Base-by-base conservation (phyloP, 2,113 vertebrate species). In the Oreochromis tanganicae region DNA sequence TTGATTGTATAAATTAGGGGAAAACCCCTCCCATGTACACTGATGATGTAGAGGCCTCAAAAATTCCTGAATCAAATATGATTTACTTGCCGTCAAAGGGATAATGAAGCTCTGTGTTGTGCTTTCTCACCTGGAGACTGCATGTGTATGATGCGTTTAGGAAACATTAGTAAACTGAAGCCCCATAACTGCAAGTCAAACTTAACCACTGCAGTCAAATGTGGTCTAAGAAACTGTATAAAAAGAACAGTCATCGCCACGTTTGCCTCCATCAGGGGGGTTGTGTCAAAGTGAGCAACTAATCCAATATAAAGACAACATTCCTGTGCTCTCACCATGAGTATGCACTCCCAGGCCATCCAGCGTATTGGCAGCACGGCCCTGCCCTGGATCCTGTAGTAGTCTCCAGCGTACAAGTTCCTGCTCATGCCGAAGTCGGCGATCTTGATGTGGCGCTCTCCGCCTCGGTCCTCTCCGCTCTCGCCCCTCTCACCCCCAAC, bases 261-360 rank as follows among this genome's bases (percentile, higher is more conserved):
- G 10, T 78, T 29, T 78, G 73, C 29, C n/a, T n/a, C 52, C 52
- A 54, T 9, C 19, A 9, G 3, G 8, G 8, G 17, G 52, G n/a
- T 55, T 55, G 9, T 24, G n/a, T 55, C 54, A 24, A 55, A 55
- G 54, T 21, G 10, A 55, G n/a, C 19, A 52, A 78, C 29, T 48
- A 29, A 52, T 32, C 17, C 21, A 78, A 78, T 78, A n/a, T 75
- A 50, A 0, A 29, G 41, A 71, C 68, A 85, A 86, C 21, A 32
- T 3, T 12, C 43, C 73, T 11, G 41, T 29, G 17, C 24, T 27
- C 96, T 97, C 85, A 98, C 97, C 98, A 98, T 98, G 29, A 99
- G 97, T 87, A 99, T 98, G 85, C 98, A 98, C 93, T 99, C 98
- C 98, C 98, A 99, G 82, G 98, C 98, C 98, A 99, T 98, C 98